Evolutionary conservation across 1,140 invertebrate species (phyloP).

Genomic region (Amyelois transitella): DNA sequence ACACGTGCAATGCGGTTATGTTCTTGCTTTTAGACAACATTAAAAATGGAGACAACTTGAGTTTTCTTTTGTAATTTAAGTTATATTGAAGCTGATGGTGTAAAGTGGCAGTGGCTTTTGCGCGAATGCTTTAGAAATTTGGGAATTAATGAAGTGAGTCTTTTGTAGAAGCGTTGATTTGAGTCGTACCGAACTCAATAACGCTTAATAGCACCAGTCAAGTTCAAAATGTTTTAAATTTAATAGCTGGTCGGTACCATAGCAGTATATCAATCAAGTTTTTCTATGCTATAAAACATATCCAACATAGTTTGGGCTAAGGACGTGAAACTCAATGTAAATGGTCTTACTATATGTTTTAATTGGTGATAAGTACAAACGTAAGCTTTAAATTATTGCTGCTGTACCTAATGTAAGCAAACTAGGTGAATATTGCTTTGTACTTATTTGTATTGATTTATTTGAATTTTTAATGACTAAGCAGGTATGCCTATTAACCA

Average conservation of each 20-base stretch:
- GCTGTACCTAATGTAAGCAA: too few species aligned
- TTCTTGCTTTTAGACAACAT: too few species aligned
- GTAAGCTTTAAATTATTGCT: neutral
- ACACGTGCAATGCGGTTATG: too few species aligned
- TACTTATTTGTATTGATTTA: too few species aligned
- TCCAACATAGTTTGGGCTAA: neutral
- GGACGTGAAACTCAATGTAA: neutral
- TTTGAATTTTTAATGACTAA: too few species aligned
- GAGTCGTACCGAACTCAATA: constrained; percentile 20
- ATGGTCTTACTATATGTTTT: neutral
- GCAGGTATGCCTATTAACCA: too few species aligned
- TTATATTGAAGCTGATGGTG: too few species aligned
- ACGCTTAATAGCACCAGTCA: constrained; percentile 31
- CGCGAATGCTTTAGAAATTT: neutral
- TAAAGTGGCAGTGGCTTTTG: too few species aligned
- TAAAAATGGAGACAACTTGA: too few species aligned
- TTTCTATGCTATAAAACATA: neutral
- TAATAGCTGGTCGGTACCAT: constrained; percentile 20
- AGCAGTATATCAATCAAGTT: constrained; percentile 28
- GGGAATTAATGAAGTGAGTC: neutral
- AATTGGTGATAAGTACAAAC: neutral
- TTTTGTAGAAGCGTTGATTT: neutral
- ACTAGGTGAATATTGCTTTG: too few species aligned
- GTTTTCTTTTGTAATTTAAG: too few species aligned
- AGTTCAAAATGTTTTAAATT: constrained; percentile 33